phyloP scores from a whole-genome alignment of 2,113 vertebrate genomes.

The Aix galericulata region DNA sequence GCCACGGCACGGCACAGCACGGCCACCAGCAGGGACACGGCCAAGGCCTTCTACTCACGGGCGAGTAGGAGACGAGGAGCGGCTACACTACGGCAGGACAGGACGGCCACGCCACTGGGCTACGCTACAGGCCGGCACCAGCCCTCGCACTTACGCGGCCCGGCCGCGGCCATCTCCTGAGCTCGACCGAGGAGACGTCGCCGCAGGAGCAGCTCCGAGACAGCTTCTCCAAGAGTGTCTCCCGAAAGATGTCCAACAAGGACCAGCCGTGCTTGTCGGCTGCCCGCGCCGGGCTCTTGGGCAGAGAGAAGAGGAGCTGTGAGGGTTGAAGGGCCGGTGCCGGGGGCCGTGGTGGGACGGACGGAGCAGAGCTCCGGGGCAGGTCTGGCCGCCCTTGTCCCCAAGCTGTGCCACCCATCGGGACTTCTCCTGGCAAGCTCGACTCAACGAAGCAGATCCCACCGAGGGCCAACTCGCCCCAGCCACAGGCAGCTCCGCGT shows the following conservation, averaged over 20 bases:
- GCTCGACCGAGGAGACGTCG: constrained; percentile 76
- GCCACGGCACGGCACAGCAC: background rate
- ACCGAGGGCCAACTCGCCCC: background rate
- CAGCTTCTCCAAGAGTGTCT: constrained; percentile 78
- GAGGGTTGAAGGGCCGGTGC: background rate
- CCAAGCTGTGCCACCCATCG: background rate
- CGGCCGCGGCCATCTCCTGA: constrained; percentile 56
- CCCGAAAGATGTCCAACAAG: constrained; percentile 84
- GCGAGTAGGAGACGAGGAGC: background rate
- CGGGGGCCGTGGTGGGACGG: background rate
- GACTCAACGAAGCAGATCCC: background rate
- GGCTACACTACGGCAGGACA: background rate
- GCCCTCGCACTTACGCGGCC: constrained; percentile 76
- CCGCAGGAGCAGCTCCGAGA: constrained; percentile 83
- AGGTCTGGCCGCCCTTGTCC: background rate
- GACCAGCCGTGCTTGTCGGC: constrained; percentile 78
- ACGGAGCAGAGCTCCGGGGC: background rate
- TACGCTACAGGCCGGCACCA: constrained; percentile 41
- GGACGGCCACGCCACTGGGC: background rate
- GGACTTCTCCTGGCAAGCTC: background rate
- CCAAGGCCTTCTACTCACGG: constrained; percentile 12
- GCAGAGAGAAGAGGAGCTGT: constrained; percentile 67
- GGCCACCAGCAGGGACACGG: background rate
- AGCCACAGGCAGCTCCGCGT: background rate
- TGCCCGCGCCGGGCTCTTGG: constrained; percentile 55